Conservation (phyloP, 64 coral and sea anemone genomes). For the Montipora capricornis region DNA sequence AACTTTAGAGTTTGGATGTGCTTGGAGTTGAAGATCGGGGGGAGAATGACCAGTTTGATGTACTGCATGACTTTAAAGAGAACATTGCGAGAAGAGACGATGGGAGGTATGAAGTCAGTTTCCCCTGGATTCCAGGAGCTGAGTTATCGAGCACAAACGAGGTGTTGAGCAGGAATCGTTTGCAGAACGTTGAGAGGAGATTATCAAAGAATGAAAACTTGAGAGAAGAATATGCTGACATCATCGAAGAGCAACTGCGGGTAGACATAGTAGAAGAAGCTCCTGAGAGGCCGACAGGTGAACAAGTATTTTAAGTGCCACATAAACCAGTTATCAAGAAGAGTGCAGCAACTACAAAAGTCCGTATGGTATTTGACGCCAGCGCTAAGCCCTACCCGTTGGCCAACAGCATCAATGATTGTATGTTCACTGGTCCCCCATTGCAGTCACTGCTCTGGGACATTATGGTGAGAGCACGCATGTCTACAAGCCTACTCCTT, state of each 20-base stretch:
- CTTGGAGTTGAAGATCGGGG: constrained; percentile 21
- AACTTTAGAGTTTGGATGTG: constrained; percentile 42
- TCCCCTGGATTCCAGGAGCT: constrained; percentile 20
- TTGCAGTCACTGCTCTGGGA: constrained; percentile 1
- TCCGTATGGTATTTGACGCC: constrained; percentile 27
- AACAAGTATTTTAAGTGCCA: constrained; percentile 41
- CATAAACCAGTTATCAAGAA: constrained; percentile 43
- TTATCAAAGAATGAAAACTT: background rate
- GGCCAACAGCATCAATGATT: constrained; percentile 20
- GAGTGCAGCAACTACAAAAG: constrained; percentile 8
- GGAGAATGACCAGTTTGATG: constrained; percentile 26
- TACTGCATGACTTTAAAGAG: constrained; percentile 26
- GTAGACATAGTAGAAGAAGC: background rate
- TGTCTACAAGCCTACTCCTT: background rate
- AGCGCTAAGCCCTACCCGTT: background rate
- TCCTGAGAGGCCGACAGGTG: background rate
- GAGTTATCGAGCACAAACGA: background rate
- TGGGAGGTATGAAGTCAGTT: constrained; percentile 32
- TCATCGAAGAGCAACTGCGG: constrained; percentile 37
- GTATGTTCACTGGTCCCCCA: constrained; percentile 41
- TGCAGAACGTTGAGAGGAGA: constrained; percentile 6
- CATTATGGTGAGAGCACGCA: background rate
- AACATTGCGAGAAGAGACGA: background rate
- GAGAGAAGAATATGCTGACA: constrained; percentile 26
- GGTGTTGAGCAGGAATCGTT: background rate